A percentile compares a stretch with the other conserved stretches of the same genome.
These are phyloP conservation scores for Euzophera pinguis DNA, from an alignment of 2,888 invertebrate genomes.

Conservation along the genomic window DNA sequence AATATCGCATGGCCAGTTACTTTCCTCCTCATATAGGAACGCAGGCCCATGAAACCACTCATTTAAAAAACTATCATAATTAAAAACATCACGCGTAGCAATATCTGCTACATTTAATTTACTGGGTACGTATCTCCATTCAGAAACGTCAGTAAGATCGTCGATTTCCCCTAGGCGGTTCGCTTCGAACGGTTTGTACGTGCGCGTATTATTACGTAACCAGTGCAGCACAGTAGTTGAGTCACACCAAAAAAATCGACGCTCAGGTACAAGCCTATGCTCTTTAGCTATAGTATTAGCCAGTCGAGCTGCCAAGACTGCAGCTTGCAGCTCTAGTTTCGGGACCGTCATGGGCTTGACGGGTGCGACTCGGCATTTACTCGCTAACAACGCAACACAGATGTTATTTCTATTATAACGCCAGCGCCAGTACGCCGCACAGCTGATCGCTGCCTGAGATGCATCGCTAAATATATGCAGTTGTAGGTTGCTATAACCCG, in stretches of 20 bases:
- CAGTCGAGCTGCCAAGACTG: constrained; percentile 8
- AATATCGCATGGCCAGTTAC: not conserved
- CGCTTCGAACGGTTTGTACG: constrained; percentile 24
- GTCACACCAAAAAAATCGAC: constrained; percentile 22
- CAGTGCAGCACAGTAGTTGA: constrained; percentile 25
- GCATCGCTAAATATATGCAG: not conserved
- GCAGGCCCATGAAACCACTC: constrained; percentile 12
- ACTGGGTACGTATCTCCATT: constrained; percentile 33
- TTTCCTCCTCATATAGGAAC: not conserved
- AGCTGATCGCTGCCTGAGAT: not conserved
- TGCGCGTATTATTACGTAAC: constrained; percentile 20
- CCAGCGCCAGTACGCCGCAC: not conserved
- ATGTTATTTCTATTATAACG: not conserved
- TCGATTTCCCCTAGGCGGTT: constrained; percentile 28
- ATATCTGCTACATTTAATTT: constrained; percentile 25
- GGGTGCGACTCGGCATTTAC: constrained; percentile 7
- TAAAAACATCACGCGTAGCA: not conserved
- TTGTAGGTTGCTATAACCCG: too few species aligned
- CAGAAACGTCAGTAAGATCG: constrained; percentile 15
- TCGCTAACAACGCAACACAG: not conserved
- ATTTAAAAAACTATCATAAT: too few species aligned
- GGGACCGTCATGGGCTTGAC: constrained; percentile 2
- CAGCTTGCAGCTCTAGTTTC: constrained; percentile 10
- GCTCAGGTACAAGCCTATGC: not conserved
- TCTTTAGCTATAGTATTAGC: constrained; percentile 11